phyloP scores from a whole-genome alignment of 2,888 invertebrate genomes.

The Coenonympha glycerion region DNA sequence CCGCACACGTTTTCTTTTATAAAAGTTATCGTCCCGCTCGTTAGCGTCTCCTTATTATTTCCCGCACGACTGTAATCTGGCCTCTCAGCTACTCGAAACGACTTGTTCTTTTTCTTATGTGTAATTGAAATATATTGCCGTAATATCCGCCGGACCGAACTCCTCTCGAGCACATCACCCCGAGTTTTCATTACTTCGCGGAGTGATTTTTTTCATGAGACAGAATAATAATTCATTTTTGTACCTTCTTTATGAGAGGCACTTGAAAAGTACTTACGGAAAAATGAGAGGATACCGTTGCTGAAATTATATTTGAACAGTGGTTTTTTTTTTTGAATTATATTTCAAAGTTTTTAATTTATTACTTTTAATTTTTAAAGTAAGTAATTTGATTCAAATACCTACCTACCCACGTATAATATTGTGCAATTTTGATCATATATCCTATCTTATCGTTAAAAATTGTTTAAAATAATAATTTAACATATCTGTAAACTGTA shows the following conservation, averaged over 20 bases:
- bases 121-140: conserved; percentile 77
- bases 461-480: no score
- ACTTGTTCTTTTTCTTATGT: conserved; percentile 76
- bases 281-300: conserved; percentile 22
- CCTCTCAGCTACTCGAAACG: conserved; percentile 74
- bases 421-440: neutral
- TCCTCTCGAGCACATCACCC: conserved; percentile 69
- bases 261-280: conserved; percentile 51
- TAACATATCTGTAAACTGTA: no score
- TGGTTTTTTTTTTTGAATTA: neutral
- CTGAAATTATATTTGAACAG: conserved; percentile 27
- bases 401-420: neutral
- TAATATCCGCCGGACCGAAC: conserved; percentile 72
- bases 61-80: conserved; percentile 68
- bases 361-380: neutral
- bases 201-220: conserved; percentile 70
- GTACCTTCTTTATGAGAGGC: conserved; percentile 48
- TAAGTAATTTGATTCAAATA: neutral
- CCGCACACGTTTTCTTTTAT: conserved; percentile 55
- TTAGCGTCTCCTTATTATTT: conserved; percentile 71
- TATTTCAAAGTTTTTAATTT: neutral
- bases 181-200: conserved; percentile 71
- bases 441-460: no score
- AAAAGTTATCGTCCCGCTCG: conserved; percentile 63
- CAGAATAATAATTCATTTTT: conserved; percentile 73